Evolutionary conservation across 1,140 invertebrate species (phyloP), one percentile per base, ranked within the genome.

Genomic region (Diploscapter pachys): DNA sequence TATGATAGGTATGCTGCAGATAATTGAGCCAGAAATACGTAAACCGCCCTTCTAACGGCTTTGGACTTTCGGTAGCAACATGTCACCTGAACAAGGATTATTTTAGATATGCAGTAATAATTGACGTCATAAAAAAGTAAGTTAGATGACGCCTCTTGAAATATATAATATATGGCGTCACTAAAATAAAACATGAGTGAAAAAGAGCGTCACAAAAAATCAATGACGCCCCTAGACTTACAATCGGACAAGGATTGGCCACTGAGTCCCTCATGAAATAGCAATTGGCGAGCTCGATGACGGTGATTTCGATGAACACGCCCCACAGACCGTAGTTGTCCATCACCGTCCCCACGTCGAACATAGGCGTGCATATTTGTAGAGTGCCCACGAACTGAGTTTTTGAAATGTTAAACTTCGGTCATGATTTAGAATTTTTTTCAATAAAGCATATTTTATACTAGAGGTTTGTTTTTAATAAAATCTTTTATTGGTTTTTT

Each of bases 361-460:
- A 80, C 77, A 80, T 80, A 4, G 79, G 79, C 49, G 79, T 72
- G 69, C 79, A 80, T 66, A 80, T 76, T 79, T 80, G 79, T 8
- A 79, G 52, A 2, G 78, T 79, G 59, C 78, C 78, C 6, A 79
- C 71, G 48, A 79, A 79, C 78, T 79, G 66, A 79, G 5, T 31
- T 31, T 31, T 0, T 31, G 31, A 31, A 31, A 31, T 31, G 31
- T 31, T 31, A 31, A 31, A 31, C 31, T 31, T 31, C 1, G 31
- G 31, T 31, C 31, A 31, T 31, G 31, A 31, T 31, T 31, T 31
- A 31, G 31, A 31, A 31, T 31, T 31, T 31, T 31, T 31, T 31
- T 31, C 0, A 31, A 31, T 31, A 31, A 31, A 31, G 31, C 61
- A 50, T 11, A 5, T 5, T 6, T 11, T 11, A 9, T 48, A 11